These are phyloP conservation scores for Xestia rhomboidea DNA, from an alignment of 2,888 invertebrate species.

Conservation along the genomic window DNA sequence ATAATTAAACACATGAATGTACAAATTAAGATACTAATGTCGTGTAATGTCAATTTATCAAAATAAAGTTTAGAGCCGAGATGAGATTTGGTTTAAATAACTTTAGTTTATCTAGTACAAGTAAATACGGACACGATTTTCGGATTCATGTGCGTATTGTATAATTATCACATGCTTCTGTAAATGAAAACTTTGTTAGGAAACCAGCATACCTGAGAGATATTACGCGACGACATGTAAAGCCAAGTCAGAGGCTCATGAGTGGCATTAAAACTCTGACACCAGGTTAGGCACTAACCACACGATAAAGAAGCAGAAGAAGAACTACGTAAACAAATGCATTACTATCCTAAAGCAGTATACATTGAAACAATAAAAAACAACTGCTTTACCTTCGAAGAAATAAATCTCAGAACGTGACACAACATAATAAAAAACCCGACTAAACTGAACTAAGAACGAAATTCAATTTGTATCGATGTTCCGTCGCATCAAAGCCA, in stretches of 20 bases:
- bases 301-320: too few species aligned
- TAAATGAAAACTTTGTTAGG: too few species aligned
- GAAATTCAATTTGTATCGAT: constrained; percentile 67
- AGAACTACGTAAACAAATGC: too few species aligned
- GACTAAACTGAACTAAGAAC: constrained; percentile 24
- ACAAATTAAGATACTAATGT: background rate
- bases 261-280: too few species aligned
- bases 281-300: too few species aligned
- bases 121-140: too few species aligned
- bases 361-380: background rate
- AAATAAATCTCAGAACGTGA: constrained; percentile 20
- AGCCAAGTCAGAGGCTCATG: too few species aligned
- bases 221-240: too few species aligned
- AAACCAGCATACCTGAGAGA: too few species aligned
- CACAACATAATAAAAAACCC: constrained; percentile 28
- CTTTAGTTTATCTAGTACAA: background rate
- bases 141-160: too few species aligned
- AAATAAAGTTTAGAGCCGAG: background rate
- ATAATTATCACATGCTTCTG: too few species aligned
- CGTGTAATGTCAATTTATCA: background rate
- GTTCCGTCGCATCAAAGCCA: constrained; percentile 52
- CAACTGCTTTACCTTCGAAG: background rate
- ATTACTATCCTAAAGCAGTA: background rate
- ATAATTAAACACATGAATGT: background rate
- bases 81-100: background rate